Base-by-base conservation (phyloP, 64 coral and sea anemone genomes). In the Actinia equina region DNA sequence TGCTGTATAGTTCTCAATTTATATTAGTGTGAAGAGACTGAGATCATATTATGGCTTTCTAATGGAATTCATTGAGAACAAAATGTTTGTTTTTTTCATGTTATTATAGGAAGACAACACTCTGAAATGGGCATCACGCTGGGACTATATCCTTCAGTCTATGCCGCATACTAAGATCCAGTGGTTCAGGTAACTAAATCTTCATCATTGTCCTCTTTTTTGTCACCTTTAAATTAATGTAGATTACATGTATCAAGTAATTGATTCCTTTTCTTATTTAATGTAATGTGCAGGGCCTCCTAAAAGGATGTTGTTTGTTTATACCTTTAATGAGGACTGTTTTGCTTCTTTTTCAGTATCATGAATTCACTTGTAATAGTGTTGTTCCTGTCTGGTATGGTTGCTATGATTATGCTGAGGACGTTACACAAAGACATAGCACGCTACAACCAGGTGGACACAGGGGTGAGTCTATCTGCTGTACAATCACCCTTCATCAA, bases 331-430 rank as follows among this genome's bases (percentile, higher is more conserved):
- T n/a, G n/a, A n/a, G n/a, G n/a, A n/a, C n/a, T n/a, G n/a, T n/a
- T n/a, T n/a, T n/a, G n/a, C n/a, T 88, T 22, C 65, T 55, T 4
- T 79, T 55, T 4, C 74, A 99, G 97, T 74, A 99, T 99, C 64
- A 99, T 99, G 97, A 99, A 99, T 76, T 99, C 97, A 5, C 58
- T 99, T 74, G 93, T 99, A 13, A 99, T 99, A 89, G 97, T 99
- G 8, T 86, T 99, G 59, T 99, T 99, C 82, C 46, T 99, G 62
- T 95, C 97, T 86, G 97, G 97, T 9, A 99, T 99, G 97, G 97
- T 99, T 44, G 97, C 97, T 25, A 99, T 99, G 97, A 99, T 99
- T 22, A 99, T 99, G 97, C 46, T 99, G 26, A 77, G 97, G 79
- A 99, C 97, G n/a, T 82, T 99, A 20, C 97, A 99, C 82, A 99